phyloP scores from a whole-genome alignment of 2,797 vertebrate species.

The Telmatherina bonti region DNA sequence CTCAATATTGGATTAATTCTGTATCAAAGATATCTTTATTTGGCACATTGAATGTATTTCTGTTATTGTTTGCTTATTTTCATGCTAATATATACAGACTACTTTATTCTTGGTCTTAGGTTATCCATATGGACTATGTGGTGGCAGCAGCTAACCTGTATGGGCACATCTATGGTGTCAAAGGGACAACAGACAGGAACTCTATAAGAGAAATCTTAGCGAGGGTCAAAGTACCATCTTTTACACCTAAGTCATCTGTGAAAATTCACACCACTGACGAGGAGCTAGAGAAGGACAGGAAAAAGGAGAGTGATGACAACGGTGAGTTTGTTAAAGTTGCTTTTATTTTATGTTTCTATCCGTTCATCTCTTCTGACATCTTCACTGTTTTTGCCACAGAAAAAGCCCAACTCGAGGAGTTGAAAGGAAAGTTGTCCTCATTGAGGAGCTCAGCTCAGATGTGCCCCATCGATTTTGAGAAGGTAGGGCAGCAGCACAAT shows the following conservation, averaged over 20 bases:
- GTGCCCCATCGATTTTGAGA: slow-evolving; percentile 88
- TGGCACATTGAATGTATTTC: slow-evolving; percentile 1
- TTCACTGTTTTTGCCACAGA: slow-evolving; percentile 67
- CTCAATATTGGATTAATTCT: not conserved
- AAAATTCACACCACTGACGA: slow-evolving; percentile 75
- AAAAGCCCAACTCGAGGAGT: slow-evolving; percentile 56
- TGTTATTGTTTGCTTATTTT: not conserved
- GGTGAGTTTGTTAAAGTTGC: slow-evolving; percentile 73
- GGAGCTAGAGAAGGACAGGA: slow-evolving; percentile 69
- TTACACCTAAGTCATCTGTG: slow-evolving; percentile 70
- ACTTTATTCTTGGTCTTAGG: slow-evolving; percentile 59
- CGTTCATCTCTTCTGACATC: not conserved
- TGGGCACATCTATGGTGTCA: slow-evolving; percentile 79
- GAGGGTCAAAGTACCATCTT: slow-evolving; percentile 58
- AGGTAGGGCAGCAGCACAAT: slow-evolving; percentile 78
- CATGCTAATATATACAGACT: not conserved
- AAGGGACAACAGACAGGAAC: slow-evolving; percentile 56
- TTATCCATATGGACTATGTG: slow-evolving; percentile 85
- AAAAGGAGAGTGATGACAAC: slow-evolving; percentile 36
- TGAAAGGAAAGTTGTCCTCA: slow-evolving; percentile 71
- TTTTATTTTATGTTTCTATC: not conserved
- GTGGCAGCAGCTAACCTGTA: slow-evolving; percentile 87
- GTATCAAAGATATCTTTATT: not conserved
- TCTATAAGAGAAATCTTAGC: slow-evolving; percentile 63
- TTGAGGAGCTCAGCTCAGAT: slow-evolving; percentile 67